phyloP scores from a whole-genome alignment of 2,888 invertebrate species.

The Aproaerema taeniolella region DNA sequence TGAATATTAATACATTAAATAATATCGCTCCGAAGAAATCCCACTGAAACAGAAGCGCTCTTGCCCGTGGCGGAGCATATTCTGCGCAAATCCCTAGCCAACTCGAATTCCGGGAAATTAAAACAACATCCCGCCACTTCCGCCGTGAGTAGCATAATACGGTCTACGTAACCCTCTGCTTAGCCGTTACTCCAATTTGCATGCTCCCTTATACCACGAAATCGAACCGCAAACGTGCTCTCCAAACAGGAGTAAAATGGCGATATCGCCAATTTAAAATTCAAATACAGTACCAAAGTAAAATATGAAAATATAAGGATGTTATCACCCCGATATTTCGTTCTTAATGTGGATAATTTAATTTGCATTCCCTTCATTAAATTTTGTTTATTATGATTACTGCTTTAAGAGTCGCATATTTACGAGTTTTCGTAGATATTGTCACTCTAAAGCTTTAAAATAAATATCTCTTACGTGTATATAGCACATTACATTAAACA shows the following conservation, averaged over 20 bases:
- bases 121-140: constrained; percentile 21
- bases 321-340: background rate
- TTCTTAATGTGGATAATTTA: background rate
- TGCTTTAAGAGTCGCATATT: too few relatives aligned
- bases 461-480: too few relatives aligned
- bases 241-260: too few relatives aligned
- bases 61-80: constrained; percentile 34
- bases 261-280: too few relatives aligned
- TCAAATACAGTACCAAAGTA: too few relatives aligned
- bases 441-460: too few relatives aligned
- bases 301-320: background rate
- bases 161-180: constrained; percentile 13
- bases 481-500: too few relatives aligned
- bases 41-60: constrained; percentile 37
- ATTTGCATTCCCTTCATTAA: background rate
- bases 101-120: constrained; percentile 26
- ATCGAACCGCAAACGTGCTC: too few relatives aligned
- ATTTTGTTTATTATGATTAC: too few relatives aligned
- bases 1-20: constrained; percentile 68
- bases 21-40: constrained; percentile 51
- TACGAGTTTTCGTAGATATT: too few relatives aligned
- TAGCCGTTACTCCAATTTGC: too few relatives aligned
- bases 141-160: constrained; percentile 17
- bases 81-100: constrained; percentile 22
- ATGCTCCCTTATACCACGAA: too few relatives aligned